Percentiles rank a stretch among this genome's conserved stretches.
Conservation (phyloP, 2,113 vertebrate genomes). For the Epinephelus fuscoguttatus region DNA sequence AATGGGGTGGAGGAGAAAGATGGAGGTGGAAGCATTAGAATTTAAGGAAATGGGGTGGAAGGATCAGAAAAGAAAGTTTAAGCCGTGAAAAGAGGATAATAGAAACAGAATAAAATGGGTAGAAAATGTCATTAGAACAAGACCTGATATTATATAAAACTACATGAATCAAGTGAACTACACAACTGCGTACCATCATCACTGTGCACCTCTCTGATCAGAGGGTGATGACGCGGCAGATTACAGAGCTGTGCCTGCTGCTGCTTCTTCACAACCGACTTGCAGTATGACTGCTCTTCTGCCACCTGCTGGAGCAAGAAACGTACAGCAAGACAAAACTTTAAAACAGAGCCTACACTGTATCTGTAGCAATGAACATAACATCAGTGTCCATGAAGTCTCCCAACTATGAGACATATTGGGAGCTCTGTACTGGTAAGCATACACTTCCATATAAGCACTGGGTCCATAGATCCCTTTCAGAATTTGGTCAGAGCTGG, state of each 20-base stretch:
- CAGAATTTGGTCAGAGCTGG: neutral
- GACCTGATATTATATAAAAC: neutral
- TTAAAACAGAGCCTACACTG: neutral
- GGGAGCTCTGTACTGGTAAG: slow-evolving; percentile 52
- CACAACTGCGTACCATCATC: slow-evolving; percentile 87
- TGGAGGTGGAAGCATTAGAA: neutral
- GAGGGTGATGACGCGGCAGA: slow-evolving; percentile 93
- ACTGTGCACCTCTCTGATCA: slow-evolving; percentile 91
- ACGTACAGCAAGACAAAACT: slow-evolving; percentile 22
- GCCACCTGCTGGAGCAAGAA: slow-evolving; percentile 81
- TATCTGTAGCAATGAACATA: neutral
- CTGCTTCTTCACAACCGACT: slow-evolving; percentile 90
- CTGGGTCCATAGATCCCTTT: neutral
- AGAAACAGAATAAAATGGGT: neutral
- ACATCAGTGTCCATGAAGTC: neutral
- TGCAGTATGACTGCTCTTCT: slow-evolving; percentile 88
- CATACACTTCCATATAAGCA: slow-evolving; percentile 15
- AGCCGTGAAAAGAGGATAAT: neutral
- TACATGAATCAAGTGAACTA: neutral
- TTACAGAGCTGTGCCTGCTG: slow-evolving; percentile 87
- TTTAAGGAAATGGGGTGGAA: neutral
- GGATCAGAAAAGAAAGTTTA: neutral
- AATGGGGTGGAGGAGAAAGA: neutral
- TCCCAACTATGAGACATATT: neutral
- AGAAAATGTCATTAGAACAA: neutral